phyloP scores from a whole-genome alignment of 2,888 invertebrate genomes.

The Eucriotettix oculatus region DNA sequence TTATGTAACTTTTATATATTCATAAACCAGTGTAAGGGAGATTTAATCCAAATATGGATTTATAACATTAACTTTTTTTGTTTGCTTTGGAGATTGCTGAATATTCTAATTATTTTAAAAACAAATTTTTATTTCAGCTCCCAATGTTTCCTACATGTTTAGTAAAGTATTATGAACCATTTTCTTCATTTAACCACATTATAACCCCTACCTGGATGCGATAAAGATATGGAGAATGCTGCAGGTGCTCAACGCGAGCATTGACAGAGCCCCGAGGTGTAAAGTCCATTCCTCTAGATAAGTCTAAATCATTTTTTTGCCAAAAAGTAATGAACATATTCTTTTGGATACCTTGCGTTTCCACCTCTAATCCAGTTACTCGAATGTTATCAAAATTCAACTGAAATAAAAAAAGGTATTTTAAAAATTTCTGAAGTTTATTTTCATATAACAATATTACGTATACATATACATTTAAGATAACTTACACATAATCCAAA shows the following conservation, averaged over 20 bases:
- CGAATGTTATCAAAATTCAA: constrained; percentile 4
- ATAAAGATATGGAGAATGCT: constrained; percentile 19
- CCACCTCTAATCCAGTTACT: constrained; percentile 3
- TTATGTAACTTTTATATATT: no score
- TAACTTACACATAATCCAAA: no score
- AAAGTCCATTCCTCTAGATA: constrained; percentile 25
- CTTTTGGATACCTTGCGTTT: constrained; percentile 1
- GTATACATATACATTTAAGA: no score
- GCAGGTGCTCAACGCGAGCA: constrained; percentile 19
- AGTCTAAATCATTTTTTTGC: constrained; percentile 21
- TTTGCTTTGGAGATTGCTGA: no score
- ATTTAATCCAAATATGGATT: no score
- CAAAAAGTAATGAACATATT: constrained; percentile 19
- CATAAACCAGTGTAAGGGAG: no score
- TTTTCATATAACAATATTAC: background rate
- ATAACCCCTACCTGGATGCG: constrained; percentile 15
- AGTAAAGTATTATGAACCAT: no score
- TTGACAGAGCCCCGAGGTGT: constrained; percentile 15
- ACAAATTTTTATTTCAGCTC: no score
- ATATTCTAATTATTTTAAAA: no score
- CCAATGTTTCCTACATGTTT: no score
- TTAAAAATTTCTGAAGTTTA: background rate
- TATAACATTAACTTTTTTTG: no score
- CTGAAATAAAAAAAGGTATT: background rate
- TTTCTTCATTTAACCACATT: no score